These are phyloP conservation scores for Leuciscus idus DNA, from an alignment of 2,113 vertebrate species.

Conservation along the genomic window DNA sequence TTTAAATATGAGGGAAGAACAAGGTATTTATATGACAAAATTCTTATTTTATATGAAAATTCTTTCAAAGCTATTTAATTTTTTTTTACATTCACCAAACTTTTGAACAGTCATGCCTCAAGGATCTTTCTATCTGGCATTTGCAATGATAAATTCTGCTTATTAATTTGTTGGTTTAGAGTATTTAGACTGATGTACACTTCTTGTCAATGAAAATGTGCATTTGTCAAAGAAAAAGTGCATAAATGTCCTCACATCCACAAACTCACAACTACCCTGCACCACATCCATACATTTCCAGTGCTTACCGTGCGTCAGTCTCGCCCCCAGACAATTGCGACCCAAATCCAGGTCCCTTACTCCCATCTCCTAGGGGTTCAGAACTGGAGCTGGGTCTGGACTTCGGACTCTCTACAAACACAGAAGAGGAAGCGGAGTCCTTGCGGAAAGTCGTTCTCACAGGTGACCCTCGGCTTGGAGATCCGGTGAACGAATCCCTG, in stretches of 20 bases:
- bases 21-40: too few species aligned
- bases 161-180: background rate
- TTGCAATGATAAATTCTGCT: background rate
- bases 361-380: constrained; percentile 82
- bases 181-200: background rate
- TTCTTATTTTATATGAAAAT: too few species aligned
- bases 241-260: background rate
- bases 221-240: background rate
- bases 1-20: too few species aligned
- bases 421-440: constrained; percentile 89
- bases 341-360: constrained; percentile 81
- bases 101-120: too few species aligned
- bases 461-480: constrained; percentile 88
- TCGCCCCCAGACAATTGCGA: constrained; percentile 84
- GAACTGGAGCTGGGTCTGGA: constrained; percentile 83
- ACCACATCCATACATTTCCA: background rate
- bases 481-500: constrained; percentile 86
- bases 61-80: too few species aligned
- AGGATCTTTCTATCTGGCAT: background rate
- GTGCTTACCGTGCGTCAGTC: constrained; percentile 83
- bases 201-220: background rate
- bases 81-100: too few species aligned
- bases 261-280: too few species aligned
- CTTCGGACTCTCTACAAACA: constrained; percentile 92
- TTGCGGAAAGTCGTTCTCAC: constrained; percentile 94